Conservation (phyloP, 2,797 vertebrate genomes). For the Onychomys torridus region DNA sequence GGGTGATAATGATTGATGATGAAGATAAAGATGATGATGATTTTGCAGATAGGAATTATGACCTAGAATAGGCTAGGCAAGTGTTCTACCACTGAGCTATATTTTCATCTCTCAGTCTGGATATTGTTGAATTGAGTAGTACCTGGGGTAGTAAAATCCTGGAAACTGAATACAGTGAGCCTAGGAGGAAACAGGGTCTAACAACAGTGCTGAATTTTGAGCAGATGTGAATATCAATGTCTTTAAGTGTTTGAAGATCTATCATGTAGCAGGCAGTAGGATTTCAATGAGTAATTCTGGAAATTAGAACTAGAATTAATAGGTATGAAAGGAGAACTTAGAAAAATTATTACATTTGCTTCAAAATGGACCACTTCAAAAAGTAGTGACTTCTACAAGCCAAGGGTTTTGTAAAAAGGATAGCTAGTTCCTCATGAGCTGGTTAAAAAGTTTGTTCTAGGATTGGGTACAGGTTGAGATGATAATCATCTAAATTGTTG, state of each 20-base stretch:
- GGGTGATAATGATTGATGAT: background rate
- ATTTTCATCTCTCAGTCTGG: background rate
- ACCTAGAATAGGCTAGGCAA: background rate
- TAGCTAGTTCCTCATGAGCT: background rate
- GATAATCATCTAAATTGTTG: constrained; percentile 24
- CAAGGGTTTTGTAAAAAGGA: background rate
- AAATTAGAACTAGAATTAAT: constrained; percentile 21
- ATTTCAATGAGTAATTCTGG: constrained; percentile 48
- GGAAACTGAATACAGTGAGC: background rate
- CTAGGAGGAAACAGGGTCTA: background rate
- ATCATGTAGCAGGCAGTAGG: background rate
- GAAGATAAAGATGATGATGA: background rate
- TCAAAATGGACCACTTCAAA: constrained; percentile 25
- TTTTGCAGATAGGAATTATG: background rate
- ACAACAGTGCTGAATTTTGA: background rate
- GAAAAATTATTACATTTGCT: constrained; percentile 38
- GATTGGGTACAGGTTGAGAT: constrained; percentile 25
- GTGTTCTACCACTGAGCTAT: background rate
- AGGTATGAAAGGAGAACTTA: constrained; percentile 25
- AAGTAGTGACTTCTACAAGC: background rate
- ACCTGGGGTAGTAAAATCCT: background rate
- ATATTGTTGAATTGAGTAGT: background rate
- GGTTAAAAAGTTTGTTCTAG: constrained; percentile 36
- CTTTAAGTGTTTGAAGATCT: background rate
- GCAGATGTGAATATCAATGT: background rate